These are phyloP conservation scores for Luidia sarsii DNA, from an alignment of 53 echinoderm and acorn worm species.

Conservation along the genomic window DNA sequence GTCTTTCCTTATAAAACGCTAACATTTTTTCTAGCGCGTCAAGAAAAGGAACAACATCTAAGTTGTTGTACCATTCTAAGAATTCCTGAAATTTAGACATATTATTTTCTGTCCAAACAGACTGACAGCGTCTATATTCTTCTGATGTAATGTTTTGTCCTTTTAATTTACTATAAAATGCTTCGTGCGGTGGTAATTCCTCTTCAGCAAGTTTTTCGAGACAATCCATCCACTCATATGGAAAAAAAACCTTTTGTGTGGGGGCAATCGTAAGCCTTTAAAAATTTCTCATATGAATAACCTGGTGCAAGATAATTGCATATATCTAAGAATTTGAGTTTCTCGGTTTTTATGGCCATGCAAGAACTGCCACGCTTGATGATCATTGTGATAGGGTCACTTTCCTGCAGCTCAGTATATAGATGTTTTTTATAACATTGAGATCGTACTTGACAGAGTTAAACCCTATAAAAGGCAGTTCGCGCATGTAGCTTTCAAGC, in stretches of 20 bases:
- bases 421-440: constrained; percentile 24
- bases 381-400: constrained; percentile 4
- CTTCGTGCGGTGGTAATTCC: constrained; percentile 34
- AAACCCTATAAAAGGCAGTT: constrained; percentile 47
- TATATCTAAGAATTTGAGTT: constrained; percentile 47
- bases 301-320: constrained; percentile 42
- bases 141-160: constrained; percentile 13
- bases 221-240: constrained; percentile 45
- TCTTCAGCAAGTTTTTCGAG: neutral
- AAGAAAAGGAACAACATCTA: constrained; percentile 24
- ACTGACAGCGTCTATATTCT: constrained; percentile 19
- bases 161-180: constrained; percentile 34
- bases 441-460: constrained; percentile 51
- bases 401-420: constrained; percentile 2
- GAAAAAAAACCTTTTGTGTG: constrained; percentile 34
- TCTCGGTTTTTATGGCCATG: constrained; percentile 21
- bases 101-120: constrained; percentile 36
- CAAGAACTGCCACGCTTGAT: constrained; percentile 21
- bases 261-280: constrained; percentile 24
- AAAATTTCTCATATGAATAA: constrained; percentile 37
- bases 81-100: constrained; percentile 43
- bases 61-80: constrained; percentile 4
- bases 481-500: neutral
- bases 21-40: neutral
- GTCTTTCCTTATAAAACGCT: neutral